Conservation (phyloP, 2,888 invertebrate genomes). For the Dicyrtomina minuta region DNA sequence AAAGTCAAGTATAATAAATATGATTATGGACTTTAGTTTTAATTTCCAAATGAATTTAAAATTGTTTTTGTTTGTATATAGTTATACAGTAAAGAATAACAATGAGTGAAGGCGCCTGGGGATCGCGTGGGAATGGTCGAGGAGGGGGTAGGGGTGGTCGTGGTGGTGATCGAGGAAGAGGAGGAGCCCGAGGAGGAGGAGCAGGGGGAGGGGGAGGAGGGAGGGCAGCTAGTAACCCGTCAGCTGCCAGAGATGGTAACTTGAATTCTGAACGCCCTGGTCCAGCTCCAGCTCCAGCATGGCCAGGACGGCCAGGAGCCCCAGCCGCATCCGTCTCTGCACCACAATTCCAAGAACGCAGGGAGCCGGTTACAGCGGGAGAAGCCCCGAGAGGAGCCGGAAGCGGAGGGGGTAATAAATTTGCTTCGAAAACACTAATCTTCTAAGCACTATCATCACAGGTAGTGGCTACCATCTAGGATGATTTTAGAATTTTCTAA, state of each 20-base stretch:
- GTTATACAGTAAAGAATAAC: too few relatives aligned
- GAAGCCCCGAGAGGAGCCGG: too few relatives aligned
- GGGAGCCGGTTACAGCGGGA: background rate
- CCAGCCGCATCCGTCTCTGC: too few relatives aligned
- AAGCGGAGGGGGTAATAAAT: background rate
- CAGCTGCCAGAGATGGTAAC: background rate
- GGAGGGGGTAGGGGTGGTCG: conserved; percentile 20
- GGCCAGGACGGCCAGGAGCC: too few relatives aligned
- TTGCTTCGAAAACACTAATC: too few relatives aligned
- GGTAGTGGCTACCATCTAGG: too few relatives aligned
- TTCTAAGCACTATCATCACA: too few relatives aligned
- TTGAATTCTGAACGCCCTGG: background rate
- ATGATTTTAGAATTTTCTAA: too few relatives aligned
- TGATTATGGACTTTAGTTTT: too few relatives aligned
- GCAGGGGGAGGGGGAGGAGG: conserved; percentile 5
- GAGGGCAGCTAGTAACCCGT: conserved; percentile 11
- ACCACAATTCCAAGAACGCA: conserved; percentile 11
- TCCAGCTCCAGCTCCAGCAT: background rate
- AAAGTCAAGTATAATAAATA: too few relatives aligned
- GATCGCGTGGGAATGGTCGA: background rate
- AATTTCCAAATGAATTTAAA: too few relatives aligned
- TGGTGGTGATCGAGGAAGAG: background rate
- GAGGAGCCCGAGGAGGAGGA: background rate
- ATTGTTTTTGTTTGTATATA: too few relatives aligned
- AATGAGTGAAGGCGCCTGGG: background rate